Evolutionary conservation across 2,113 vertebrate genomes (phyloP).

Genomic region (Piaya cayana): DNA sequence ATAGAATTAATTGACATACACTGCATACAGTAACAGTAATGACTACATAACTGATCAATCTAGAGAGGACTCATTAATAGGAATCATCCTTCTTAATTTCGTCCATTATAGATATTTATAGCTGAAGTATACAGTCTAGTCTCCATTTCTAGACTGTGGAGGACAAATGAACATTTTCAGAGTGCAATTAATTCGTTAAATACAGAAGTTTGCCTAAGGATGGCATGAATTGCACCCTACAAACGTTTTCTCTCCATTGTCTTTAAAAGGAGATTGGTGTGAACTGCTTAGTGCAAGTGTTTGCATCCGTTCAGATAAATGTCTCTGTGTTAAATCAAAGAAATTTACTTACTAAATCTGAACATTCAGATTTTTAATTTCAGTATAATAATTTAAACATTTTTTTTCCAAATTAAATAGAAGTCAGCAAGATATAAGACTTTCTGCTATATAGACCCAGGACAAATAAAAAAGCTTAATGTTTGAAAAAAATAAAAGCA

Average conservation of each 20-base stretch:
- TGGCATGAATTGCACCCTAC: background rate
- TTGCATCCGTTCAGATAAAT: background rate
- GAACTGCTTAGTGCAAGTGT: background rate
- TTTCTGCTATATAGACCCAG: background rate
- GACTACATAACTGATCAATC: background rate
- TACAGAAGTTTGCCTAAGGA: background rate
- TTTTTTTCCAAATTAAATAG: background rate
- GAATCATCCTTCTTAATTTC: background rate
- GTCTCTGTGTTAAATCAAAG: background rate
- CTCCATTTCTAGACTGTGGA: background rate
- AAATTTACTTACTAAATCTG: background rate
- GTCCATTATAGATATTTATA: background rate
- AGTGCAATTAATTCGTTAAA: background rate
- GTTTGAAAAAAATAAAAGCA: background rate
- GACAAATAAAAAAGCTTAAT: background rate
- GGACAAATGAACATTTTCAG: background rate
- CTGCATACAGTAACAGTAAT: background rate
- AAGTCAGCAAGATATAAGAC: rapidly evolving
- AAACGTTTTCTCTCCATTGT: background rate
- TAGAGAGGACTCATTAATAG: background rate
- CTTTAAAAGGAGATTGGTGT: background rate
- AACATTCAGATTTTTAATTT: background rate
- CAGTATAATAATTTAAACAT: background rate
- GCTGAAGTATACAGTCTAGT: background rate
- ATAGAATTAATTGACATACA: background rate